Conservation (phyloP, 2,888 invertebrate genomes). For the Plemyria rubiginata region DNA sequence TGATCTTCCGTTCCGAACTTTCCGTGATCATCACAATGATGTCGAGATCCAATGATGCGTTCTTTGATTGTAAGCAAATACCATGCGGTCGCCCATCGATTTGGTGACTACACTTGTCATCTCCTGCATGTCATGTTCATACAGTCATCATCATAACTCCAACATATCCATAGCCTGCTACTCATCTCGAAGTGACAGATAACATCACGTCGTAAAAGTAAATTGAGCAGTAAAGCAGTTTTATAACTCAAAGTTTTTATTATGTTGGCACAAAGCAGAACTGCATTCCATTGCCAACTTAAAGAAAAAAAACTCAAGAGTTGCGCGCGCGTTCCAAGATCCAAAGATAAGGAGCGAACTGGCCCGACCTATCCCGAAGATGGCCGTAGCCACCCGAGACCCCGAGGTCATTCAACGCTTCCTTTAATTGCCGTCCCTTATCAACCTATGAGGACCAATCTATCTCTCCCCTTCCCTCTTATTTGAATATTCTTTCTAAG, state of each 20-base stretch:
- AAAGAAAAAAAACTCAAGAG: constrained; percentile 53
- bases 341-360: constrained; percentile 63
- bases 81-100: no score
- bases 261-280: constrained; percentile 32
- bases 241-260: constrained; percentile 42
- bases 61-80: no score
- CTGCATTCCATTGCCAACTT: constrained; percentile 50
- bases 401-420: constrained; percentile 71
- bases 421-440: constrained; percentile 72
- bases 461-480: constrained; percentile 56
- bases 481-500: constrained; percentile 70
- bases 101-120: no score
- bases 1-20: no score
- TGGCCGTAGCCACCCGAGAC: constrained; percentile 51
- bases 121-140: neutral
- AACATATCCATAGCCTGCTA: neutral
- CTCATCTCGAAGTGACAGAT: constrained; percentile 3
- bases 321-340: constrained; percentile 74
- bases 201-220: constrained; percentile 32
- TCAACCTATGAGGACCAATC: constrained; percentile 53
- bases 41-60: no score
- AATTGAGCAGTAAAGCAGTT: constrained; percentile 51
- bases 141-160: neutral
- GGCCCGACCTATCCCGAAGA: constrained; percentile 65
- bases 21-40: no score